Conservation (phyloP, 2,888 invertebrate genomes). For the Prosopocoilus inquinatus region DNA sequence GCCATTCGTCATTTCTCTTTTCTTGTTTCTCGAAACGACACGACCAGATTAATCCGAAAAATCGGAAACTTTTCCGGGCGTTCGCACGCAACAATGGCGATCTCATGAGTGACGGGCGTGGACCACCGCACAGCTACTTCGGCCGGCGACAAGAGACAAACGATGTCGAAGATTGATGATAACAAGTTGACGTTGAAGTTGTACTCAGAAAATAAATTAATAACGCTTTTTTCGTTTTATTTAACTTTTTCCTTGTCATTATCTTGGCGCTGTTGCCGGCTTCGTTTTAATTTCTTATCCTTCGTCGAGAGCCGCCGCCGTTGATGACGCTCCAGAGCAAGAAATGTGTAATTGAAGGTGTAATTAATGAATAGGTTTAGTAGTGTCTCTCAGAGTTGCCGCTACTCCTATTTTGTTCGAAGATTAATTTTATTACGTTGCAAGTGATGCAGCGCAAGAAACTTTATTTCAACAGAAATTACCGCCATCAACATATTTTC, state of each 20-base stretch:
- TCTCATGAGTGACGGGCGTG: slow-evolving; percentile 11
- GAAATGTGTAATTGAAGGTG: no score
- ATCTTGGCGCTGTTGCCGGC: no score
- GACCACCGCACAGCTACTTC: slow-evolving; percentile 15
- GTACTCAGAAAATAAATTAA: slow-evolving; percentile 47
- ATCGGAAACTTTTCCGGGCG: slow-evolving; percentile 19
- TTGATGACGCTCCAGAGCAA: no score
- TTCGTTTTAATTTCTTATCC: no score
- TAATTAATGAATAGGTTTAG: no score
- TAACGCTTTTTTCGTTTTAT: slow-evolving; percentile 37
- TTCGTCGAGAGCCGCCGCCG: no score
- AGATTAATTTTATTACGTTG: no score
- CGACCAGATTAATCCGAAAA: slow-evolving; percentile 16
- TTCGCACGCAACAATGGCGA: slow-evolving; percentile 11
- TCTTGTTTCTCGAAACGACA: neutral
- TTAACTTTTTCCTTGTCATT: slow-evolving; percentile 18
- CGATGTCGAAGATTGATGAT: slow-evolving; percentile 49
- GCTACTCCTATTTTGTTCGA: no score
- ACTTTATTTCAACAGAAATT: no score
- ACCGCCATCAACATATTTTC: no score
- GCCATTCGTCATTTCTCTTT: neutral
- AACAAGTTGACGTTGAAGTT: slow-evolving; percentile 45
- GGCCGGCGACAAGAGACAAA: slow-evolving; percentile 46
- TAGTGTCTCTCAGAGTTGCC: no score
- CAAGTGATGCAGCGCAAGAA: no score